Evolutionary conservation across 2,113 vertebrate species (phyloP).

Genomic region (Chloropsis cyanopogon): DNA sequence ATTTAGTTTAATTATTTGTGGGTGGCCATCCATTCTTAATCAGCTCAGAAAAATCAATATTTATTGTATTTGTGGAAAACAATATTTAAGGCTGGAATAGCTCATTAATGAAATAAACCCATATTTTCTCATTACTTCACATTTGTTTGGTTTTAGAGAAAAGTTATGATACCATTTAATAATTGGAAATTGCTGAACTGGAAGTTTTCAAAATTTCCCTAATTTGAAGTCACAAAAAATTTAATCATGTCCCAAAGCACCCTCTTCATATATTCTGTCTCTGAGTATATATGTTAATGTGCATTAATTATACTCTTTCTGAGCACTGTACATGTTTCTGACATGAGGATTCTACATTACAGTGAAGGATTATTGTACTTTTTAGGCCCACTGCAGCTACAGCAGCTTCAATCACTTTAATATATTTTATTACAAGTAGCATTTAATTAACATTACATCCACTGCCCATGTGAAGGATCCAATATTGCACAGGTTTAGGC

Average conservation of each 20-base stretch:
- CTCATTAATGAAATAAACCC: slow-evolving; percentile 19
- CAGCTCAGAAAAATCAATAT: slow-evolving; percentile 36
- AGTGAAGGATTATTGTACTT: slow-evolving; percentile 70
- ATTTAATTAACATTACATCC: slow-evolving; percentile 71
- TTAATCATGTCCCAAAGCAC: slow-evolving; percentile 58
- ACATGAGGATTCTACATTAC: slow-evolving; percentile 58
- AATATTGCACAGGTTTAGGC: slow-evolving; percentile 27
- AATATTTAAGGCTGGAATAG: slow-evolving; percentile 14
- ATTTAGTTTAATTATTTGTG: slow-evolving; percentile 50
- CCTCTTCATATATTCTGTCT: slow-evolving; percentile 31
- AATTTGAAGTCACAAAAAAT: slow-evolving; percentile 45
- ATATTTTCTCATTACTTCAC: neutral
- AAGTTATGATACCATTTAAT: slow-evolving; percentile 16
- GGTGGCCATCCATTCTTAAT: slow-evolving; percentile 24
- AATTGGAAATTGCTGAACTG: slow-evolving; percentile 20
- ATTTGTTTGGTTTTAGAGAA: neutral
- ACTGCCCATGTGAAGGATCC: slow-evolving; percentile 29
- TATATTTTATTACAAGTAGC: slow-evolving; percentile 64
- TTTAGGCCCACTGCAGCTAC: slow-evolving; percentile 57
- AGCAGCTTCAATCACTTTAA: slow-evolving; percentile 65
- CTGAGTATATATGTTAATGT: slow-evolving; percentile 68
- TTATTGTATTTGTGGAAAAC: slow-evolving; percentile 44
- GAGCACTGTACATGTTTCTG: slow-evolving; percentile 61
- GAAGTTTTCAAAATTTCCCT: slow-evolving; percentile 34
- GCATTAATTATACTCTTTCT: slow-evolving; percentile 71